Conservation (phyloP, 2,888 invertebrate species). For the Cetonia aurata region DNA sequence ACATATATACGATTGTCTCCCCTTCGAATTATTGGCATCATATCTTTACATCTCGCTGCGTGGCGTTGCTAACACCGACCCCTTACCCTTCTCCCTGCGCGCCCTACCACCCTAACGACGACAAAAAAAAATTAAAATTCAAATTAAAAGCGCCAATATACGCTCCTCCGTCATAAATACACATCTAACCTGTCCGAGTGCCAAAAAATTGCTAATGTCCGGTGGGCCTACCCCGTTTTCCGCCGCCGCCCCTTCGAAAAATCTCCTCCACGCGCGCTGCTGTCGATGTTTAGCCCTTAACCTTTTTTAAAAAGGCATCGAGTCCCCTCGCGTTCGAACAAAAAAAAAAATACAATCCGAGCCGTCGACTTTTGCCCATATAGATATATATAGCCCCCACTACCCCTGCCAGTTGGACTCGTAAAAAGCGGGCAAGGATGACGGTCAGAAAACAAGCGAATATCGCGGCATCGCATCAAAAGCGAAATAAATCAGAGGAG, state of each 20-base stretch:
- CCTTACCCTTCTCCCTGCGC: not conserved
- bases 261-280: not conserved
- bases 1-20: constrained; percentile 4
- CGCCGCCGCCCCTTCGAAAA: not conserved
- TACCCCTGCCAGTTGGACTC: not conserved
- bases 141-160: constrained; percentile 38
- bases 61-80: constrained; percentile 14
- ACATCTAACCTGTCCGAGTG: constrained; percentile 36
- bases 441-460: constrained; percentile 28
- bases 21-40: constrained; percentile 32
- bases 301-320: constrained; percentile 29
- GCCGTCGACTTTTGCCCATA: too few species aligned
- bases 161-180: constrained; percentile 31
- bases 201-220: constrained; percentile 37
- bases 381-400: too few species aligned
- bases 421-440: constrained; percentile 34
- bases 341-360: constrained; percentile 1
- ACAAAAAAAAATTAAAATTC: constrained; percentile 35
- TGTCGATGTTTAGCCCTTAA: not conserved
- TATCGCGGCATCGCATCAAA: constrained; percentile 34
- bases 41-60: constrained; percentile 30
- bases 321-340: constrained; percentile 6
- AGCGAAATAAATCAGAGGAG: constrained; percentile 35
- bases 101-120: constrained; percentile 15
- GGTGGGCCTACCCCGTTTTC: constrained; percentile 8